Evolutionary conservation across 2,888 invertebrate species (phyloP), one percentile per base, ranked within the genome.

Genomic region (Sinelater perroti): DNA sequence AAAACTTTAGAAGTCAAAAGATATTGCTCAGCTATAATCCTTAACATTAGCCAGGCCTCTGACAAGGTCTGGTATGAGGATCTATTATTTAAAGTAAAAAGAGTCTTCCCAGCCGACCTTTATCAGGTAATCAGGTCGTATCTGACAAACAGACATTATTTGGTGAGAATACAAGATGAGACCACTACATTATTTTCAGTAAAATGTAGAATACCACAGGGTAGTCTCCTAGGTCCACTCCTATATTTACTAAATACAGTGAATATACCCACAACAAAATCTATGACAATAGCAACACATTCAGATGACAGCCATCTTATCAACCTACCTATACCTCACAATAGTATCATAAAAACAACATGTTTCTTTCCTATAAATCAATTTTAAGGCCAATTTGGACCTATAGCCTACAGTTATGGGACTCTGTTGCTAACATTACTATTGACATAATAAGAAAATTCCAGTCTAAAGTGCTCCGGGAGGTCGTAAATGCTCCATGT

Each of bases 251-350:
- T 30, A 10, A 10, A 30, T 30, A 30, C 30, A 11, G 30, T n/a
- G n/a, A n/a, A 30, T 30, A 3, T 30, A 30, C 30, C 3, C 16
- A 38, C 17, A 38, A 38, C 16, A 3, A 38, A 4, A 38, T n/a
- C 10, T 20, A 38, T 3, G 20, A 38, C 18, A 18, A 38, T 38
- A 5, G 18, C 18, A 4, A 18, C 38, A 17, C 20, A 17, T n/a
- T 18, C 38, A 10, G 18, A 16, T 18, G n/a, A 38, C 38, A 38
- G 38, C 18, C 20, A 38, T 38, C 10, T 18, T 38, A n/a, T 38
- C 38, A 38, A 20, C 5, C 18, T 10, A 38, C 11, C 38, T 2
- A 18, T n/a, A 18, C n/a, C 20, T 1, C 20, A 17, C 5, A 2
- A 18, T 17, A 38, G 5, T 11, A 38, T 38, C 38, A 2, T 18